Evolutionary conservation across 2,113 vertebrate genomes (phyloP), one percentile per base, ranked within the genome.

Genomic region (Aleadryas rufinucha): DNA sequence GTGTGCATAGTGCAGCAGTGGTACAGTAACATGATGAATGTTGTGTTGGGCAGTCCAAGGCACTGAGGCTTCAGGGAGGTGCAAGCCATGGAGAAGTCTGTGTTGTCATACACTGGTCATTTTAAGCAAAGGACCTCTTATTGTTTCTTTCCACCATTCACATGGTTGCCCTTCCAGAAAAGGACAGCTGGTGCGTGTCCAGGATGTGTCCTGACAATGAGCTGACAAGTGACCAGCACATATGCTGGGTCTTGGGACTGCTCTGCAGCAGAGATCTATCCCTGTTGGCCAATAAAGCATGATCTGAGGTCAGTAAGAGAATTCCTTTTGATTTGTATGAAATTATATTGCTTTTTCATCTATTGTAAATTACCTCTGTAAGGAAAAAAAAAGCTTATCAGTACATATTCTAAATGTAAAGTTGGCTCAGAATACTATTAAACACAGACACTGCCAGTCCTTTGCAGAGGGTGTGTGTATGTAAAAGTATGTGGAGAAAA

Each of bases 181-280:
- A 57, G 83, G 22, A 79, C 47, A 50, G n/a, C 20, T 61, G 50
- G 24, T 89, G 16, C 26, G 2, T 22, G 24, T 54, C 35, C 20
- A 19, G 59, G 24, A 16, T 39, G 13, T 11, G 11, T 52, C 65
- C 44, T 69, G 76, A 19, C 0, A 3, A 33, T 16, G 15, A 77
- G 28, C 69, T 87, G 77, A 84, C 56, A 44, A 57, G 53, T 2
- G 28, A 24, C 45, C 63, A 47, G 44, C 16, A 16, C 30, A 4
- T 0, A 0, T 19, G 6, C 33, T 31, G 33, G 56, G 30, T 9
- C 35, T 69, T n/a, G 23, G 44, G 80, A 64, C 16, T 8, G 1
- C 35, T 76, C 21, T 63, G 76, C 21, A 81, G 77, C 5, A 18
- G 10, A 69, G 8, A 16, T n/a, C 26, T 12, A 1, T 41, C 41